Evolutionary conservation across 2,888 invertebrate species (phyloP).

Genomic region (Parascotia fuliginaria): DNA sequence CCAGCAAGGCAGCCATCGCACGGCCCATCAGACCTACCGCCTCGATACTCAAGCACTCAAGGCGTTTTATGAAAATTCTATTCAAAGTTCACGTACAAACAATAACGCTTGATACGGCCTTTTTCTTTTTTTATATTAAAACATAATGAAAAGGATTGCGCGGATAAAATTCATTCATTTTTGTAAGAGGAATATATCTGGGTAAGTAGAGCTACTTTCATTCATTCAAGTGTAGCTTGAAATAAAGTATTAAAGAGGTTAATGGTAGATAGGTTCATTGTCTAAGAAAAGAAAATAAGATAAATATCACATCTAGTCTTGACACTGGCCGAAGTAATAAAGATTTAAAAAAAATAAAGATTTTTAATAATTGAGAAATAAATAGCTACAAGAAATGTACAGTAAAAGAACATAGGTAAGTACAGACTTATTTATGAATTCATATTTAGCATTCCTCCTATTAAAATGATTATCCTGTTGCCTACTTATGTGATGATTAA

Average conservation of each 20-base stretch:
- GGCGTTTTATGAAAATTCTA: slow-evolving; percentile 40
- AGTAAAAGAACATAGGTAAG: too few species aligned
- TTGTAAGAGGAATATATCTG: neutral
- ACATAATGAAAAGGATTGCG: slow-evolving; percentile 6
- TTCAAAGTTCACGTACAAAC: slow-evolving; percentile 28
- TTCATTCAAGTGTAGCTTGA: neutral
- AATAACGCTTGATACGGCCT: slow-evolving; percentile 23
- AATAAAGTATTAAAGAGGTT: neutral
- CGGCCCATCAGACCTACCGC: slow-evolving; percentile 62
- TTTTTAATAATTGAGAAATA: too few species aligned
- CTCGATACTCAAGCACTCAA: slow-evolving; percentile 36
- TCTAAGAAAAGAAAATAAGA: neutral
- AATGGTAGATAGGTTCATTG: neutral
- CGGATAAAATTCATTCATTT: neutral
- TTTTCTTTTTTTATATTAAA: slow-evolving; percentile 3
- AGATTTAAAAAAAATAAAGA: too few species aligned
- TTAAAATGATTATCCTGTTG: too few species aligned
- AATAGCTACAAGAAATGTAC: too few species aligned
- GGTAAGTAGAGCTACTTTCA: neutral
- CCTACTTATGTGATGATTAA: too few species aligned
- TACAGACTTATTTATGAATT: too few species aligned
- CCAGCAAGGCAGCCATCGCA: slow-evolving; percentile 61
- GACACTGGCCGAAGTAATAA: too few species aligned
- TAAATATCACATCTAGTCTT: too few species aligned
- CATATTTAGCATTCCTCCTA: too few species aligned